Conservation (phyloP, 2,113 vertebrate genomes). For the Osmerus mordax region DNA sequence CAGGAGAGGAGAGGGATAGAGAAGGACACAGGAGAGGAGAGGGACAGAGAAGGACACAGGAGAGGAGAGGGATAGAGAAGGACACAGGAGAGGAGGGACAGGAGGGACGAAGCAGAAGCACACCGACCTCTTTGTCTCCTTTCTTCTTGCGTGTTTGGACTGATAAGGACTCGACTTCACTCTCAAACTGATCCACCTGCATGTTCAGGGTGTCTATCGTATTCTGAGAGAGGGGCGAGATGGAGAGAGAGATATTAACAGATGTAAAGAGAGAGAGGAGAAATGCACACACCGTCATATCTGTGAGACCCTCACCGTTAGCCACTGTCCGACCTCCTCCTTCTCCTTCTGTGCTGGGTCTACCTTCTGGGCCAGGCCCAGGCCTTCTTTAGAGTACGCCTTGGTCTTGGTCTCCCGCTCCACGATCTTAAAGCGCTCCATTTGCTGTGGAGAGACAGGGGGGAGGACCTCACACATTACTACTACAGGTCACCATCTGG, state of each 20-base stretch:
- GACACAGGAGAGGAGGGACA: neutral
- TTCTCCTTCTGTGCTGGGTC: conserved; percentile 90
- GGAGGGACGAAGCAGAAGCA: neutral
- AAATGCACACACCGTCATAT: neutral
- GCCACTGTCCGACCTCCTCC: conserved; percentile 88
- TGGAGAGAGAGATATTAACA: neutral
- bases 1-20: neutral
- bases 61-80: neutral
- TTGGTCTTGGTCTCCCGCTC: conserved; percentile 92
- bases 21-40: neutral
- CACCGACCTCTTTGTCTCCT: conserved; percentile 86
- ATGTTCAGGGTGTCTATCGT: conserved; percentile 90
- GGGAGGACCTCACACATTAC: neutral
- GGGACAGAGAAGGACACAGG: neutral
- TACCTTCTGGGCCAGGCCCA: conserved; percentile 87
- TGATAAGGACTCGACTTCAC: conserved; percentile 87
- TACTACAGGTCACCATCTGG: neutral
- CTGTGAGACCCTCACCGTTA: conserved; percentile 67
- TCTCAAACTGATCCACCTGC: conserved; percentile 95
- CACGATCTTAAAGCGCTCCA: conserved; percentile 92
- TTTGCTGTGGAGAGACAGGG: conserved; percentile 77
- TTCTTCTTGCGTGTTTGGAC: conserved; percentile 89
- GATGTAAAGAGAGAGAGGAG: neutral
- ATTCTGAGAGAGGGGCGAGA: conserved; percentile 59
- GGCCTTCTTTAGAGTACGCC: conserved; percentile 88